Conservation (phyloP, 2,888 invertebrate species). For the Tenthredo distinguenda region DNA sequence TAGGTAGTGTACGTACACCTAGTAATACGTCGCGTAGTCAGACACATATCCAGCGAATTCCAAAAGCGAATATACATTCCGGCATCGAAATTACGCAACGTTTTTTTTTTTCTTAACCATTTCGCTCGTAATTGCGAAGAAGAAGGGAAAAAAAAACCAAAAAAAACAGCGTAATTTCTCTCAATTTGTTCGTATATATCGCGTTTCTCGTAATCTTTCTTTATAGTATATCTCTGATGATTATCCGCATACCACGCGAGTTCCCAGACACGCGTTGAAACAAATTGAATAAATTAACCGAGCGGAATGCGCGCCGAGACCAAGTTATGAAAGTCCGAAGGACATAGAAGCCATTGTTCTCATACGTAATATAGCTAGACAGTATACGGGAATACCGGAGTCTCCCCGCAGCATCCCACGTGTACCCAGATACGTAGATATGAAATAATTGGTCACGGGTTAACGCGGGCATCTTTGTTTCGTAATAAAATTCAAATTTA, state of each 20-base stretch:
- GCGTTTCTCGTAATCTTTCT: neutral
- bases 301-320: constrained; percentile 10
- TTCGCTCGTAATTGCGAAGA: neutral
- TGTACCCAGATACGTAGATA: neutral
- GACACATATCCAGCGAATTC: neutral
- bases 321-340: constrained; percentile 32
- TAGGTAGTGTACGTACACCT: neutral
- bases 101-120: neutral
- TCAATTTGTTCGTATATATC: neutral
- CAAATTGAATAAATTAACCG: constrained; percentile 48
- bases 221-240: neutral
- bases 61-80: neutral
- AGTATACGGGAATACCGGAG: neutral
- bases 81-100: neutral
- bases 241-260: constrained; percentile 11
- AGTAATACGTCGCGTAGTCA: neutral
- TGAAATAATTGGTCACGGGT: neutral
- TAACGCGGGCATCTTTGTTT: neutral
- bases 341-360: constrained; percentile 16
- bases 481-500: neutral
- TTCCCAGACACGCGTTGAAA: constrained; percentile 19
- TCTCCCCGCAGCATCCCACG: neutral
- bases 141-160: neutral
- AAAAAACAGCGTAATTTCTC: neutral
- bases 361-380: neutral